Base-by-base conservation (phyloP, 1,140 invertebrate genomes). In the Venustaconcha ellipsiformis region DNA sequence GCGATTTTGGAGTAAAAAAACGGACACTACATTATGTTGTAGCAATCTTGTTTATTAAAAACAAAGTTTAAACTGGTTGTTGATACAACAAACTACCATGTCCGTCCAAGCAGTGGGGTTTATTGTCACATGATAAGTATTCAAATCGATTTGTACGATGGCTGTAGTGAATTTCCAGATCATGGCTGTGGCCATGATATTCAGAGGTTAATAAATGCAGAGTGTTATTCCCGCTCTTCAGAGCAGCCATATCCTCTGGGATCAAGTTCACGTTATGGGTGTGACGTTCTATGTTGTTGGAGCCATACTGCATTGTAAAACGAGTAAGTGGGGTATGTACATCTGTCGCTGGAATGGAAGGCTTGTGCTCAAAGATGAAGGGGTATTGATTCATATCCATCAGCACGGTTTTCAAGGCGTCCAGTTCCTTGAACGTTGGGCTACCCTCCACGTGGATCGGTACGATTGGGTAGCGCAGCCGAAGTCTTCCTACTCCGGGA, bases 391-490 rank as follows among this genome's bases (percentile, higher is more conserved):
- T 60, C 68, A 78, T 76, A 60, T 82, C 70, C 80, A 84, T 80
- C 17, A 82, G 60, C 14, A 85, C 68, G 37, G 85, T 83, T 65
- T 85, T 82, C 3, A 86, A 76, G 1, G 86, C 84, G 3, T 84
- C 77, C 30, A 87, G 60, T 63, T 87, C 84, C 65, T 86, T 86
- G 70, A 78, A 86, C 5, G 79, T 67, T 2, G 67, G 67, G 62
- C 67, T 78, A 12, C 86, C 84, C 57, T 86, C 86, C 2, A 73
- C 63, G 72, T 85, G 81, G 14, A 83, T 68, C 1, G 86, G 85
- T 72, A 82, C 70, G n/a, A 87, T 79, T 26, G 86, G 86, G 65
- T 82, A 87, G 17, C 86, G 71, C 6, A 80, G 72, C 48, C 86
- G 72, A 11, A 85, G 2, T 14, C 65, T 68, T 37, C 85, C 84